Evolutionary conservation across 2,113 vertebrate genomes (phyloP).

Genomic region (Pan paniscus): DNA sequence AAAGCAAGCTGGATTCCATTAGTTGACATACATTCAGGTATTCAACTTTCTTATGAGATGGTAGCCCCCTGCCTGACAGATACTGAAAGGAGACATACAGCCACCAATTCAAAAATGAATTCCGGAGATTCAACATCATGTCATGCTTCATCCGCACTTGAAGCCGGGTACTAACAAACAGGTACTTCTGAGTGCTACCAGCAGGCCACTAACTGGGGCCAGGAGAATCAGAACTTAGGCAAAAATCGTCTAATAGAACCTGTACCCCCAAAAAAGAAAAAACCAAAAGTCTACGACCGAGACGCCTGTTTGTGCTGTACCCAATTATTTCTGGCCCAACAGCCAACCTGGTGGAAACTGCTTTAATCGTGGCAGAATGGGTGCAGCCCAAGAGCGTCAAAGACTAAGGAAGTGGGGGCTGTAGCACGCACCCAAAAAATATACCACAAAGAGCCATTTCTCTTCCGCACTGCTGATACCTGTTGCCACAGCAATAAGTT

Average conservation of each 20-base stretch:
- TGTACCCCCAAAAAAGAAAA: no score
- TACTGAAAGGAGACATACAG: fast-evolving
- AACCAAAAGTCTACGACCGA: not conserved
- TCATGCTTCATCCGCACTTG: fast-evolving
- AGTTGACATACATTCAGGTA: fast-evolving
- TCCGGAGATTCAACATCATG: fast-evolving
- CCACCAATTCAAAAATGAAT: not conserved
- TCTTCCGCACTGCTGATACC: not conserved
- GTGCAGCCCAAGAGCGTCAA: fast-evolving
- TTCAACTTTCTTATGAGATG: fast-evolving
- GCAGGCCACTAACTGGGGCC: no score
- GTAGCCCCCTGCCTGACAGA: not conserved
- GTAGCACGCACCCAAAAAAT: fast-evolving
- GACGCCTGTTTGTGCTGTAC: fast-evolving
- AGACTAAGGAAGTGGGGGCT: fast-evolving
- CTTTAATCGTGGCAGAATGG: no score
- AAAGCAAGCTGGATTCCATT: not conserved
- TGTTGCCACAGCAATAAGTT: not conserved
- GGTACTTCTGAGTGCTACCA: not conserved
- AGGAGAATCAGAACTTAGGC: fast-evolving
- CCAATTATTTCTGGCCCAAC: not conserved
- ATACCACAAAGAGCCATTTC: not conserved
- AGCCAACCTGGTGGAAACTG: not conserved
- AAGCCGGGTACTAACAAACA: no score
- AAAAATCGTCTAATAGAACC: not conserved